A percentile compares a stretch with the other conserved stretches of the same genome.
Evolutionary conservation across 2,113 vertebrate genomes (phyloP).

Genomic region (Forbesichthys papilliferus): DNA sequence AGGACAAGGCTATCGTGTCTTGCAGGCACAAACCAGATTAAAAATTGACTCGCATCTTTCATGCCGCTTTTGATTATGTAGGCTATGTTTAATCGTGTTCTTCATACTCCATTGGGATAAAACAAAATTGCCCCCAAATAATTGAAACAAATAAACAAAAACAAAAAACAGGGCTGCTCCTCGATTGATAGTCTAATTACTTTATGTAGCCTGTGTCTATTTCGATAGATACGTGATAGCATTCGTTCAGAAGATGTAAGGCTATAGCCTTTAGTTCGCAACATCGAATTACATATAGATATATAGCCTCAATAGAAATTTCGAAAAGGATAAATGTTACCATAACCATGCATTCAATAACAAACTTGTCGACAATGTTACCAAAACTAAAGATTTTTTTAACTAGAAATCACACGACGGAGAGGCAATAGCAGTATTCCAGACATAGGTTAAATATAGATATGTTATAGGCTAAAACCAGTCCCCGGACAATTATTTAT

Average conservation of each 20-base stretch:
- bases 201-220: not conserved
- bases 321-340: no score
- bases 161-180: not conserved
- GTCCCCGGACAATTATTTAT: no score
- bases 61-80: slow-evolving; percentile 35
- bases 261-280: no score
- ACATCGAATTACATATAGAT: no score
- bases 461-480: not conserved
- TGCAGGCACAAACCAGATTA: slow-evolving; percentile 46
- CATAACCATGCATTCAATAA: no score
- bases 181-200: not conserved
- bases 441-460: no score
- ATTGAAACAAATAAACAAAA: not conserved
- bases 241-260: no score
- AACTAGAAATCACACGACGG: no score
- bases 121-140: slow-evolving; percentile 1
- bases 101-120: slow-evolving; percentile 14
- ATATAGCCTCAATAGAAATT: no score
- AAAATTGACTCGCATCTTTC: slow-evolving; percentile 47
- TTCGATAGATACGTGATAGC: not conserved
- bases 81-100: slow-evolving; percentile 61
- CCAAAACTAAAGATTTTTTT: no score
- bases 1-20: slow-evolving; percentile 37
- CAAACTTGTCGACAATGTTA: no score
- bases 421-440: no score